Evolutionary conservation across 2,797 vertebrate genomes (phyloP).

Genomic region (Psittacula echo): DNA sequence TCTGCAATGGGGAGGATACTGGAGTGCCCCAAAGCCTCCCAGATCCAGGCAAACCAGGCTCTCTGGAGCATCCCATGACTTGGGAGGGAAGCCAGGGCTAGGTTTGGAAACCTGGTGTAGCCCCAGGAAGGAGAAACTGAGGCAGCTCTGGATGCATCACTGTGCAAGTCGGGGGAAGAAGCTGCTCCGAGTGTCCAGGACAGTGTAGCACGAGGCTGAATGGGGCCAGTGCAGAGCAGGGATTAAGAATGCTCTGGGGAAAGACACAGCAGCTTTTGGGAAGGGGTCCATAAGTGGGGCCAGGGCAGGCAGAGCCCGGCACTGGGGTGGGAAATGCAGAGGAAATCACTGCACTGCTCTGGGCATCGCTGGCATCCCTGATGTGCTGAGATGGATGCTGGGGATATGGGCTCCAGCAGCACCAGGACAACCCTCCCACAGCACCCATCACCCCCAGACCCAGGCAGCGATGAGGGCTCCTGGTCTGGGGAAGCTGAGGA

Average conservation of each 20-base stretch:
- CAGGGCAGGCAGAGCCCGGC: neutral
- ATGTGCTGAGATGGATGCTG: fast-evolving
- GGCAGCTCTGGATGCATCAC: neutral
- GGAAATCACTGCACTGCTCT: neutral
- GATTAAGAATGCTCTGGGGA: fast-evolving
- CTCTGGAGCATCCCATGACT: neutral
- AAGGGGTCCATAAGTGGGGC: neutral
- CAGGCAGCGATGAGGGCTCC: neutral
- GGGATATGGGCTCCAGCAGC: fast-evolving
- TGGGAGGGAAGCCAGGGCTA: neutral
- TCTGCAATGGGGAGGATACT: neutral
- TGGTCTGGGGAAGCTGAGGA: neutral
- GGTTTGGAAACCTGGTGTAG: neutral
- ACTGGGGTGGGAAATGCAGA: neutral
- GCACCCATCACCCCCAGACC: neutral
- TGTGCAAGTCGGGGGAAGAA: fast-evolving
- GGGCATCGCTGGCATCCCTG: fast-evolving
- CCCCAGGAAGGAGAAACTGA: neutral
- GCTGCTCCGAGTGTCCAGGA: neutral
- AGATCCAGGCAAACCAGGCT: neutral
- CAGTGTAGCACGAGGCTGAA: neutral
- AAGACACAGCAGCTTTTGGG: neutral
- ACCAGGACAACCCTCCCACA: neutral
- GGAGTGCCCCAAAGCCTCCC: neutral
- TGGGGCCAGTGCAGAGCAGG: neutral